Evolutionary conservation across 2,888 invertebrate species (phyloP), one percentile per base, ranked within the genome.

Genomic region (Acrobasis suavella): DNA sequence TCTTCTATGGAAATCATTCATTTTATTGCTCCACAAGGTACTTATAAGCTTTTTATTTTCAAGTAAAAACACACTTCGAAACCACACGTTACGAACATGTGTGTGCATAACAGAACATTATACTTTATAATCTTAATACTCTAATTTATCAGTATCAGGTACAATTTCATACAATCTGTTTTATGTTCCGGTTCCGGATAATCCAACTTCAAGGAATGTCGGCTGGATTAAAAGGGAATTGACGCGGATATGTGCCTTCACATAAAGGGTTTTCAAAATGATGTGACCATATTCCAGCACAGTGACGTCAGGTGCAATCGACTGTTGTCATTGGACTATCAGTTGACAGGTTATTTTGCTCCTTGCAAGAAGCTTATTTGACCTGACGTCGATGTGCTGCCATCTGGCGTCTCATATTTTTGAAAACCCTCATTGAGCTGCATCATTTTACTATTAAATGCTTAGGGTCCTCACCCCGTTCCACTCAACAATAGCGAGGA

Each of bases 1-100:
- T 80, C 67, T 50, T 74, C 64, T 75, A 71, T 85, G 83, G 79
- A 87, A 86, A 86, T 84, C 78, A 80, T 86, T 85, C 78, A 76
- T 79, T 86, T 86, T 87, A 87, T 87, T 87, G 87, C 86, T 87
- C 85, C 86, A 85, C 82, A 83, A 83, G 81, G 80, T 85, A 84
- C 80, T 85, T 83, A 81, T 77, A 86, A 86, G 86, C 85, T 77
- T 83, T 75, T 75, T 74, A 73, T 79, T 76, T 80, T 77, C 81
- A 81, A 80, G 72, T 81, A 81, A 82, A 82, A 82, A 82, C 83
- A 84, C 81, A 81, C 79, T 76, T 76, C 72, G 78, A 80, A 77
- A 78, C 78, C 74, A 78, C 81, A 76, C 72, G 74, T 79, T 80
- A 83, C 74, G 80, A 81, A 75, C 72, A 78, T 82, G 82, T 84